Base-by-base conservation (phyloP, 1,140 invertebrate species). In the Formica selysi region DNA sequence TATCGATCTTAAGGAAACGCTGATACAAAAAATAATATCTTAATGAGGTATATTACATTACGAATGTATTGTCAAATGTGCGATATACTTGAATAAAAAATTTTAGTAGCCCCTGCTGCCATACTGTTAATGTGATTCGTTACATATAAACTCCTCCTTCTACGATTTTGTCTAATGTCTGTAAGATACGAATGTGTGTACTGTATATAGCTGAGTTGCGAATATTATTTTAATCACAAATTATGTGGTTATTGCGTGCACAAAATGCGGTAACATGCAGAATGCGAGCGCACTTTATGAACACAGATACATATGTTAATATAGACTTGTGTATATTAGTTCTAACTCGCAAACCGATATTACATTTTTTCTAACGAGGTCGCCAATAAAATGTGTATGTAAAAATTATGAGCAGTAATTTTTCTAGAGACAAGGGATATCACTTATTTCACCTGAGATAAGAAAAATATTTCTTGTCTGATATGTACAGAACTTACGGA, bases 331-430 rank as follows among this genome's bases (percentile, higher is more conserved):
- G 32, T 57, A 41, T 59, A 19, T 80, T 80, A 44, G 22, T 8
- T 4, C 22, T 57, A 36, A 59, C 38, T 19, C 22, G 32, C 62
- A 19, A 36, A 54, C n/a, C 7, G n/a, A 57, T 16, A 26, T 68
- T 65, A 68, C 48, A 59, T 29, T 57, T 80, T 80, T 68, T 67
- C 13, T 80, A 70, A 59, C 8, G 5, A 80, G 57, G 7, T 54
- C 16, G 32, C 6, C 16, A 38, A 11, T 22, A 22, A 32, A 32
- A 16, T 73, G 7, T 10, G 7, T 22, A 7, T 13, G 11, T 19
- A 54, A 62, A 1, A 11, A 13, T 26, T 51, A 13, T 48, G 3
- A 13, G 16, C 1, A 41, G n/a, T 3, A 54, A 54, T 22, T 29
- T 41, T 70, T 57, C 36, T 80, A 38, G 38, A 61, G 1, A 11